phyloP scores from a whole-genome alignment of 23 tunicate genomes.

The Oikopleura dioica region DNA sequence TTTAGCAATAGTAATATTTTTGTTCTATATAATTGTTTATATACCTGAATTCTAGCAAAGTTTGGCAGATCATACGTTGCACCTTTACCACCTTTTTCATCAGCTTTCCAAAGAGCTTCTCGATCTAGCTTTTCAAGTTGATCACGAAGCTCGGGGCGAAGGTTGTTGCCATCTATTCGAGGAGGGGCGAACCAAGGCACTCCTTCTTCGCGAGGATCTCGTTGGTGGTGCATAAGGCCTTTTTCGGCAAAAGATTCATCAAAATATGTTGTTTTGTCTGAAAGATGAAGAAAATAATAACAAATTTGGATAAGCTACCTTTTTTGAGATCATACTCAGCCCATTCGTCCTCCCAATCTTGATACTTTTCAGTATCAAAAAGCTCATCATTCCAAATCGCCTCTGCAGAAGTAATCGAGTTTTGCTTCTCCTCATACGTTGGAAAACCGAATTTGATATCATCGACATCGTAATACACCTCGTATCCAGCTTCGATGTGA shows the following conservation, averaged over 20 bases:
- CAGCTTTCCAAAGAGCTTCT: not conserved
- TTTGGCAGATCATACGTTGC: not conserved
- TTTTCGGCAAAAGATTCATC: too few species aligned
- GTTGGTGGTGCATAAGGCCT: too few species aligned
- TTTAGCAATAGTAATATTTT: too few species aligned
- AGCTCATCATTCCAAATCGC: not conserved
- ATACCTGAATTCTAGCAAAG: not conserved
- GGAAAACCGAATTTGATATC: not conserved
- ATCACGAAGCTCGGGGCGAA: too few species aligned
- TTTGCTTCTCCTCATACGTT: not conserved
- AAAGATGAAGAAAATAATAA: too few species aligned
- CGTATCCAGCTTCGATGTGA: not conserved
- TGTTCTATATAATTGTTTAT: too few species aligned
- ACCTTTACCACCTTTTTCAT: not conserved
- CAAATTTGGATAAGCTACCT: too few species aligned
- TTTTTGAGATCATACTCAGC: not conserved
- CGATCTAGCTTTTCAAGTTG: too few species aligned
- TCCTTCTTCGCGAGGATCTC: too few species aligned
- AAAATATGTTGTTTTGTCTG: too few species aligned
- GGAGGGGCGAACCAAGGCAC: too few species aligned
- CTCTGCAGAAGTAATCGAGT: not conserved
- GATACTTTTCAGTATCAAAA: not conserved
- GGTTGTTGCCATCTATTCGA: too few species aligned
- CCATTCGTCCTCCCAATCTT: slow-evolving; percentile 1
- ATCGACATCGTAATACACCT: not conserved